These are phyloP conservation scores for Bergia sp. DNA, from an alignment of 92 coral and sea anemone genomes.

Conservation along the genomic window DNA sequence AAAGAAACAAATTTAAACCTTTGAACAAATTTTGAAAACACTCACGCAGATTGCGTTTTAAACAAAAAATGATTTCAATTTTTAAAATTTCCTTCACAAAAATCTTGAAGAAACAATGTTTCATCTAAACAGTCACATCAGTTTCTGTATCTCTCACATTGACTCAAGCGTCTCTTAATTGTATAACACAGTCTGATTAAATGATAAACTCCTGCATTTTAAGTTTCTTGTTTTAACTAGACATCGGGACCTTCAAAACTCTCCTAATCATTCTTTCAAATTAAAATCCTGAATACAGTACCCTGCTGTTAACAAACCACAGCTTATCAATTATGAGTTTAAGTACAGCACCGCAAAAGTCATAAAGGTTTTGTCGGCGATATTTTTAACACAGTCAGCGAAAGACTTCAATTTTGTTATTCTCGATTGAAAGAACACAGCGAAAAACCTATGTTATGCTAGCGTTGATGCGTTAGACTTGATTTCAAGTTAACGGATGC, in stretches of 20 bases:
- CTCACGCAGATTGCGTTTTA: no score
- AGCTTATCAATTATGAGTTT: slow-evolving; percentile 4
- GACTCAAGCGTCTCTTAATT: no score
- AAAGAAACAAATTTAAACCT: no score
- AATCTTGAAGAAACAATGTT: no score
- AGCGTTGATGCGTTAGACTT: neutral
- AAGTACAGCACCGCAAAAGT: neutral
- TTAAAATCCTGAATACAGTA: neutral
- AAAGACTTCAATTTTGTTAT: neutral
- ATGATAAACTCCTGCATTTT: neutral
- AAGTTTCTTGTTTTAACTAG: neutral
- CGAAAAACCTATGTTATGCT: no score
- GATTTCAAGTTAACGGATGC: neutral
- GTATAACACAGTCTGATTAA: neutral
- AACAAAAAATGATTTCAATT: no score
- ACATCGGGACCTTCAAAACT: neutral
- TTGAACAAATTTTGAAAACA: neutral
- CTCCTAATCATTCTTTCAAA: neutral
- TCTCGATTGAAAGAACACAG: neutral
- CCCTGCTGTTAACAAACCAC: neutral
- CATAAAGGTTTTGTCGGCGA: neutral
- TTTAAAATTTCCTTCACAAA: no score
- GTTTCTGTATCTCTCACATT: neutral
- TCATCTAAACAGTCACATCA: no score
- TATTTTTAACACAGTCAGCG: neutral